Conservation (phyloP, 2,888 invertebrate species). For the Cinara cedri region DNA sequence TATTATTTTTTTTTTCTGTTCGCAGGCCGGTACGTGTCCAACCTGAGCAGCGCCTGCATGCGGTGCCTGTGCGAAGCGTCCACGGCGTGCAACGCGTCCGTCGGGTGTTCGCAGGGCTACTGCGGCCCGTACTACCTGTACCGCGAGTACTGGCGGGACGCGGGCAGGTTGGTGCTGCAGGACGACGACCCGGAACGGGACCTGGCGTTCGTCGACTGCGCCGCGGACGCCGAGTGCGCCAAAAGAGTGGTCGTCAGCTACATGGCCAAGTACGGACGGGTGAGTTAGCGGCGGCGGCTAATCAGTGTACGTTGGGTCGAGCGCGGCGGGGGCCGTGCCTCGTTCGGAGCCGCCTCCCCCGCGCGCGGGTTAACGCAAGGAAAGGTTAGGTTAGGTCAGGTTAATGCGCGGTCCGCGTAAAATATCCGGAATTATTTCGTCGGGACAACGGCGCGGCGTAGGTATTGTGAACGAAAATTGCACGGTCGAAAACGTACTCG, state of each 20-base stretch:
- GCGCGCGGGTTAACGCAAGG: neutral
- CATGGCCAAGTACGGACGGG: slow-evolving; percentile 69
- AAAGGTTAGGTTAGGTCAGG: neutral
- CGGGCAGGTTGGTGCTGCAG: slow-evolving; percentile 67
- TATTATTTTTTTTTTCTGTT: neutral
- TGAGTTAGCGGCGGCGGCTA: slow-evolving; percentile 61
- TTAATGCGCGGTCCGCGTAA: neutral
- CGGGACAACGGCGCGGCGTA: no score
- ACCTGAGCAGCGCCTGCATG: slow-evolving; percentile 67
- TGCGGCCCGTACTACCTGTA: slow-evolving; percentile 72
- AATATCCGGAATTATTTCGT: no score
- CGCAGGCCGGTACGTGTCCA: slow-evolving; percentile 62
- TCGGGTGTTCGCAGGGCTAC: slow-evolving; percentile 67
- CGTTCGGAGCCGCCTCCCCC: neutral
- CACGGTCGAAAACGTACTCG: no score
- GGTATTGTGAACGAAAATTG: no score
- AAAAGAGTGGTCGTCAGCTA: slow-evolving; percentile 69
- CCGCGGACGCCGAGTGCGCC: slow-evolving; percentile 68
- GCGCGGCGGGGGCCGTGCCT: no score
- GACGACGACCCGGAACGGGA: slow-evolving; percentile 68
- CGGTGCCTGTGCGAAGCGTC: slow-evolving; percentile 69
- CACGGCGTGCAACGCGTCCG: slow-evolving; percentile 67
- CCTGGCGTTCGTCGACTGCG: slow-evolving; percentile 72
- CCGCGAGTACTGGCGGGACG: slow-evolving; percentile 72
- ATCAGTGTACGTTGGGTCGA: no score